phyloP scores from a whole-genome alignment of 2,797 vertebrate genomes.

The Liasis olivaceus region DNA sequence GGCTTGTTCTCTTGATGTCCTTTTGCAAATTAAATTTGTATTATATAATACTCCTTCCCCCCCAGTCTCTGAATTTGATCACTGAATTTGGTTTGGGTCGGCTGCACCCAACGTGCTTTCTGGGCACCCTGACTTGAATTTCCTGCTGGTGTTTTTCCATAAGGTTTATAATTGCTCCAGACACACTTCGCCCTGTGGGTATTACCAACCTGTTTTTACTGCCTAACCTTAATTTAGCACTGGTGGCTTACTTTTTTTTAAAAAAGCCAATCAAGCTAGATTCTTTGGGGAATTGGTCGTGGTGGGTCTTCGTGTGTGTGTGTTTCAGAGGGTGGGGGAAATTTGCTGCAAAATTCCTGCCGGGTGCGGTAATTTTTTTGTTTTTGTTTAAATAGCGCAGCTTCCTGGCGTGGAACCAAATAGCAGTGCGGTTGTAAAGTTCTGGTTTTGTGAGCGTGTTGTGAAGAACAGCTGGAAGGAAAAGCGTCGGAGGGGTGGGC shows the following conservation, averaged over 20 bases:
- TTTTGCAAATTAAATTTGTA: not conserved
- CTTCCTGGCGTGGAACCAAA: not conserved
- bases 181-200: not conserved
- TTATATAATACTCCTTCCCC: not conserved
- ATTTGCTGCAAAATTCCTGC: not conserved
- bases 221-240: not conserved
- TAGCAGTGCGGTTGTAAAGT: not conserved
- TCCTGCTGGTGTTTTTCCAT: conserved; percentile 17
- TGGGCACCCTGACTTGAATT: not conserved
- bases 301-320: not conserved
- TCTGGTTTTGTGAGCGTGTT: not conserved
- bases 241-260: not conserved
- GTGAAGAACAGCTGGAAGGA: not conserved
- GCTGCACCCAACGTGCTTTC: not conserved
- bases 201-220: too few species aligned
- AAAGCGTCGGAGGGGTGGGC: not conserved
- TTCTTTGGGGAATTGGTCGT: not conserved
- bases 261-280: not conserved
- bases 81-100: not conserved
- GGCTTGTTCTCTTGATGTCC: not conserved
- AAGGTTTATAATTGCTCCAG: not conserved
- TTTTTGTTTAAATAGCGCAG: not conserved
- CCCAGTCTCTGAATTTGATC: not conserved
- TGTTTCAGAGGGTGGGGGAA: not conserved
- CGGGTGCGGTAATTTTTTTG: not conserved